A percentile compares a stretch with the other conserved stretches of the same genome.
Evolutionary conservation across 1,140 invertebrate genomes (phyloP).

Genomic region (Prorops nasuta): DNA sequence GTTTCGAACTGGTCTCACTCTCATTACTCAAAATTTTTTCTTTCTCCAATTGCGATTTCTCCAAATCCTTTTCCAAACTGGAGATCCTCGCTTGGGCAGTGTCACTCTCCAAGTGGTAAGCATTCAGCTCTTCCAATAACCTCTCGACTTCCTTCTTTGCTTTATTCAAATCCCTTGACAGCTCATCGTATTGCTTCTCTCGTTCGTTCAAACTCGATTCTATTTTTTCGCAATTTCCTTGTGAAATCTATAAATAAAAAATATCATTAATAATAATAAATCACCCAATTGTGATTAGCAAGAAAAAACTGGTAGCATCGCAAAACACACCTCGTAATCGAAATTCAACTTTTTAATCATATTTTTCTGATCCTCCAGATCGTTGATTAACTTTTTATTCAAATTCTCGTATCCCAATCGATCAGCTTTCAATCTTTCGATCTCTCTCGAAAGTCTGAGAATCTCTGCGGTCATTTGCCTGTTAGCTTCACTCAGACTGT

Average conservation of each 20-base stretch:
- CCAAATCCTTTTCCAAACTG: slow-evolving; percentile 36
- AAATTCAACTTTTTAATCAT: slow-evolving; percentile 30
- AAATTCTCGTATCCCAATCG: slow-evolving; percentile 9
- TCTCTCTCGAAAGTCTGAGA: slow-evolving; percentile 13
- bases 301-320: too few relatives aligned
- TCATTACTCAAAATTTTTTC: slow-evolving; percentile 26
- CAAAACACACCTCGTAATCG: slow-evolving; percentile 36
- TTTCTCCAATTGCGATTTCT: slow-evolving; percentile 24
- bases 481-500: neutral
- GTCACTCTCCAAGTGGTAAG: slow-evolving; percentile 36
- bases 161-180: slow-evolving; percentile 28
- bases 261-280: slow-evolving; percentile 3
- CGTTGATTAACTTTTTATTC: slow-evolving; percentile 33
- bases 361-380: slow-evolving; percentile 34
- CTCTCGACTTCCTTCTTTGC: slow-evolving; percentile 34
- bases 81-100: slow-evolving; percentile 32
- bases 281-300: too few relatives aligned
- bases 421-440: slow-evolving; percentile 23
- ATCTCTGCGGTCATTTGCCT: neutral
- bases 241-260: slow-evolving; percentile 26
- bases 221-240: slow-evolving; percentile 19
- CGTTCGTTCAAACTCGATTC: slow-evolving; percentile 20
- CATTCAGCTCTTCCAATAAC: slow-evolving; percentile 37
- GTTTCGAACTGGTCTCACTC: slow-evolving; percentile 22
- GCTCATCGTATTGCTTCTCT: slow-evolving; percentile 17